Percentiles rank a stretch among this genome's conserved stretches.
Evolutionary conservation across 2,113 vertebrate genomes (phyloP).

Genomic region (Melanerpes formicivorus): DNA sequence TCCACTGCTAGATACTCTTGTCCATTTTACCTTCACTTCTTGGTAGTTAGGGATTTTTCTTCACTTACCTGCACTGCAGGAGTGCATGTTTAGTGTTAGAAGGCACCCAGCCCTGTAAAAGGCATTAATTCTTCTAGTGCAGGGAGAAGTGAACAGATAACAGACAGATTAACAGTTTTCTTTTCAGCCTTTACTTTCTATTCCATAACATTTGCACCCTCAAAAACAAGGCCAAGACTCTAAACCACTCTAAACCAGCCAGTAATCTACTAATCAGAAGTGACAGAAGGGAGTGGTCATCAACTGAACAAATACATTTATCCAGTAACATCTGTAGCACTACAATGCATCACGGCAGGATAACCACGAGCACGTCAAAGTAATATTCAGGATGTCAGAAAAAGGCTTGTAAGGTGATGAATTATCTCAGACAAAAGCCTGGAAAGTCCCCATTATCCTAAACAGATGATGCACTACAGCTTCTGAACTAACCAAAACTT

Average conservation of each 20-base stretch:
- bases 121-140: not conserved
- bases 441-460: not conserved
- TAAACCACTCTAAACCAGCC: not conserved
- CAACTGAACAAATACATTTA: not conserved
- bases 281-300: not conserved
- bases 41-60: not conserved
- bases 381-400: not conserved
- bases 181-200: not conserved
- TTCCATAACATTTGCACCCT: not conserved
- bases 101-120: not conserved
- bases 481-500: constrained; percentile 14
- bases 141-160: not conserved
- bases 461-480: not conserved
- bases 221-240: not conserved
- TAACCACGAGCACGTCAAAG: not conserved
- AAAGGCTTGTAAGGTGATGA: not conserved
- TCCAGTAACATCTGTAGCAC: not conserved
- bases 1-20: not conserved
- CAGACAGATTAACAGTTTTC: not conserved
- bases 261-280: not conserved
- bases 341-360: not conserved
- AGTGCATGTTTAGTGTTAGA: not conserved
- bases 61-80: not conserved
- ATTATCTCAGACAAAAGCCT: not conserved
- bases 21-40: not conserved